phyloP scores from a whole-genome alignment of 2,888 invertebrate genomes.

The Drosophila lutescens region DNA sequence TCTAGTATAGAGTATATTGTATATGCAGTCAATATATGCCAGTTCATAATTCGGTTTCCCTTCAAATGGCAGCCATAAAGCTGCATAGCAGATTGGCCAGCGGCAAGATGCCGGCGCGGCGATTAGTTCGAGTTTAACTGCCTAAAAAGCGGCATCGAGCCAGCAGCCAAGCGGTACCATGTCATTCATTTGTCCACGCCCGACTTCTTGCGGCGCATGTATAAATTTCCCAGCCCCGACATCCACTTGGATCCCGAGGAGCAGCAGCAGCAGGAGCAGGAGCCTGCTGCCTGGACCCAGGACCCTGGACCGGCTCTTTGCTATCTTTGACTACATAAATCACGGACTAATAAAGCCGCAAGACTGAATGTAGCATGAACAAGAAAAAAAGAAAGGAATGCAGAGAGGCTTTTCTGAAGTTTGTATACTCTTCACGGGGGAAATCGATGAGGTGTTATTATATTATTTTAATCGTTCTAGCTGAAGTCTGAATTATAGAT shows the following conservation, averaged over 20 bases:
- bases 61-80: constrained; percentile 71
- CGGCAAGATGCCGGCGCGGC: constrained; percentile 61
- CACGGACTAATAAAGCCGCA: constrained; percentile 82
- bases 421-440: constrained; percentile 6
- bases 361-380: constrained; percentile 63
- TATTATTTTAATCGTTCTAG: not conserved
- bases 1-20: not conserved
- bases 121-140: constrained; percentile 76
- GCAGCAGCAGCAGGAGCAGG: constrained; percentile 3
- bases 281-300: constrained; percentile 9
- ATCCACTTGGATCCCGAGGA: constrained; percentile 45
- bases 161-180: constrained; percentile 57
- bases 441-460: not conserved
- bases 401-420: not conserved
- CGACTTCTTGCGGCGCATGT: constrained; percentile 75
- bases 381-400: constrained; percentile 21
- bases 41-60: constrained; percentile 73
- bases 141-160: constrained; percentile 50
- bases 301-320: constrained; percentile 55
- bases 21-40: constrained; percentile 63
- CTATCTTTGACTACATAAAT: constrained; percentile 82
- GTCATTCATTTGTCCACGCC: constrained; percentile 79
- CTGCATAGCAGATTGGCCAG: constrained; percentile 69
- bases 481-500: not conserved
- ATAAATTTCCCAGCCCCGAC: constrained; percentile 73